Base-by-base conservation (phyloP, 2,888 invertebrate species). In the Cephus runcator region DNA sequence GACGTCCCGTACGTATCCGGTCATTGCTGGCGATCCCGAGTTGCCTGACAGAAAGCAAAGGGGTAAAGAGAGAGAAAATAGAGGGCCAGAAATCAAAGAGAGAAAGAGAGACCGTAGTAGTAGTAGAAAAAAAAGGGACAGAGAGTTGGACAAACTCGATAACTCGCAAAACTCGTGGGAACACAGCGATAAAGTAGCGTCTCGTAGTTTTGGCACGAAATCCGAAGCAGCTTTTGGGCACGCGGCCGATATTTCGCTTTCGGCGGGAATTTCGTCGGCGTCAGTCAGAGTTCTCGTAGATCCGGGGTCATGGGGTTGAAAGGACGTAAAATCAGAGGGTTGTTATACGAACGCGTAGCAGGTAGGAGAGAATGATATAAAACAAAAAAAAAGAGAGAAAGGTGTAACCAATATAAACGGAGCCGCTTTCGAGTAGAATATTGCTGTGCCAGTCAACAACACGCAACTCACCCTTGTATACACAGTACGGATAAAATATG, bases 31-130 rank as follows among this genome's bases (percentile, higher is more conserved):
- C 56, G 23, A 23, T 23, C 6, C 9, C 56, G 56, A 56, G 23
- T 56, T 56, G 9, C 56, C 56, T 6, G 2, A 23, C 56, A 35
- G 36, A 34, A 36, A 34, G 35, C 35, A 68, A 73, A 73, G 75
- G 11, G 75, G 36, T 36, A 79, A 75, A 69, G 56, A 75, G 69
- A 75, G 31, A 34, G 35, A 69, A 35, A 75, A 35, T 12, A 31
- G 36, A 36, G 74, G 71, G 71, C 34, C 69, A 75, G 69, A 34
- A 33, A 69, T 76, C 56, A 75, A 34, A 56, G 79, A 34, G 69
- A 76, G 76, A 77, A 75, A 75, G 76, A 73, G 69, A 73, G 75
- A 74, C 71, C 69, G 34, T 56, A 23, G 56, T 2, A 23, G 23
- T 56, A 56, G 23, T 56, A 56, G 23, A 23, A 56, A 15, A 40